Conservation (phyloP, 2,113 vertebrate genomes). For the Chaenocephalus aceratus region DNA sequence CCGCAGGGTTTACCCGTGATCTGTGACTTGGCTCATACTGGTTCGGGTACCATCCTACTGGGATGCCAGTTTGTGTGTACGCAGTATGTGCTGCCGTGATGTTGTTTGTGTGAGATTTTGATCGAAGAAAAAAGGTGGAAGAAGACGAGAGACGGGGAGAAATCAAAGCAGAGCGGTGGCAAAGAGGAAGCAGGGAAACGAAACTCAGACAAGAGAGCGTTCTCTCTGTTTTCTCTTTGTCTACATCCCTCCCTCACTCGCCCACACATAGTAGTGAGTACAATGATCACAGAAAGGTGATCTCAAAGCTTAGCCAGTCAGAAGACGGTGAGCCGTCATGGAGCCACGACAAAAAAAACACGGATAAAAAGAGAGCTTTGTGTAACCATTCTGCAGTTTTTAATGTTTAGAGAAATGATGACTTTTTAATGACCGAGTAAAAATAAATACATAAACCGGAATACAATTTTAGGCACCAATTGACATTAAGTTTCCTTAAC, state of each 20-base stretch:
- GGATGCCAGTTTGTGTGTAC: conserved; percentile 28
- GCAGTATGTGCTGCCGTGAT: conserved; percentile 28
- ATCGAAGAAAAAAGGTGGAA: conserved; percentile 19
- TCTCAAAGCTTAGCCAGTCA: conserved; percentile 63
- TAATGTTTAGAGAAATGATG: conserved; percentile 32
- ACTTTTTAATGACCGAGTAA: conserved; percentile 31
- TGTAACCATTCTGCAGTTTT: conserved; percentile 10
- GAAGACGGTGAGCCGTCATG: conserved; percentile 47
- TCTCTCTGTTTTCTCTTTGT: conserved; percentile 32
- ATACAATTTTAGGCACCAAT: no score
- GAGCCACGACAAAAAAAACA: conserved; percentile 32
- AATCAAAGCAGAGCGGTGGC: conserved; percentile 53
- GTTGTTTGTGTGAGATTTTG: conserved; percentile 15
- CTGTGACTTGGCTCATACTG: conserved; percentile 59
- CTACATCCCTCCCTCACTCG: conserved; percentile 36
- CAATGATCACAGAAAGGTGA: conserved; percentile 71
- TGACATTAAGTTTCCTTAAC: no score
- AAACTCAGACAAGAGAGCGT: conserved; percentile 38
- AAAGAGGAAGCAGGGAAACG: conserved; percentile 21
- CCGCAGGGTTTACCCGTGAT: conserved; percentile 58
- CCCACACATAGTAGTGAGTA: conserved; percentile 62
- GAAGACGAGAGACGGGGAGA: conserved; percentile 20
- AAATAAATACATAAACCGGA: neutral
- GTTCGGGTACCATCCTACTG: conserved; percentile 55
- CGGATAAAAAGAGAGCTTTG: conserved; percentile 12